phyloP scores from a whole-genome alignment of 2,113 vertebrate genomes.

The Hystrix brachyura region DNA sequence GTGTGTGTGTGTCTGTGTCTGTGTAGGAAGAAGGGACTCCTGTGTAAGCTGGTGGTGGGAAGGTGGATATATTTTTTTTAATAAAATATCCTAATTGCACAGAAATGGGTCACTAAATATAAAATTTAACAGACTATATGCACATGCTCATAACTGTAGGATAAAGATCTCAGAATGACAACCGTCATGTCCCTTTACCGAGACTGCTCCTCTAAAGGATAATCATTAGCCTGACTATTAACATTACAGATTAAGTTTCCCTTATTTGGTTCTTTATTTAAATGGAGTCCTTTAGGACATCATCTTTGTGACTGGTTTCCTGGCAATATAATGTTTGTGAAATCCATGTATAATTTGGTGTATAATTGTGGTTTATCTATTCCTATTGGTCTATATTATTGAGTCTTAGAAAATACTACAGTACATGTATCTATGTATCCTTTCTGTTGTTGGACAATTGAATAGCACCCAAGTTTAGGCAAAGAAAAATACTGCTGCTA shows the following conservation, averaged over 20 bases:
- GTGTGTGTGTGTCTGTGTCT: neutral
- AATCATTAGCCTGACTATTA: neutral
- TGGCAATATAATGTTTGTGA: neutral
- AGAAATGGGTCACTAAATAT: neutral
- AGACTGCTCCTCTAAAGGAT: neutral
- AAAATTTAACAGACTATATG: neutral
- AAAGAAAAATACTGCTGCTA: neutral
- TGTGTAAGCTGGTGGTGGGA: neutral
- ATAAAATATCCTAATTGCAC: neutral
- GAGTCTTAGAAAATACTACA: neutral
- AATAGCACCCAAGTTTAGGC: neutral
- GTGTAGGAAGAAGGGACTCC: neutral
- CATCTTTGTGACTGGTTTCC: neutral
- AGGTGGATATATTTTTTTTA: neutral
- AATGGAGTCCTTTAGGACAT: neutral
- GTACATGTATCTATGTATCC: neutral
- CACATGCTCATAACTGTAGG: too few relatives aligned
- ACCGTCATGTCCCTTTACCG: neutral
- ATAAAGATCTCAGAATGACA: neutral
- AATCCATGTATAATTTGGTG: neutral
- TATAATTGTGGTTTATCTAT: neutral
- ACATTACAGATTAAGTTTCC: neutral
- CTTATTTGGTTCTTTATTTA: neutral
- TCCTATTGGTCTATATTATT: neutral
- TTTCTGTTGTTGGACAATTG: neutral